Evolutionary conservation across 2,888 invertebrate genomes (phyloP).

Genomic region (Geotrupes spiniger): DNA sequence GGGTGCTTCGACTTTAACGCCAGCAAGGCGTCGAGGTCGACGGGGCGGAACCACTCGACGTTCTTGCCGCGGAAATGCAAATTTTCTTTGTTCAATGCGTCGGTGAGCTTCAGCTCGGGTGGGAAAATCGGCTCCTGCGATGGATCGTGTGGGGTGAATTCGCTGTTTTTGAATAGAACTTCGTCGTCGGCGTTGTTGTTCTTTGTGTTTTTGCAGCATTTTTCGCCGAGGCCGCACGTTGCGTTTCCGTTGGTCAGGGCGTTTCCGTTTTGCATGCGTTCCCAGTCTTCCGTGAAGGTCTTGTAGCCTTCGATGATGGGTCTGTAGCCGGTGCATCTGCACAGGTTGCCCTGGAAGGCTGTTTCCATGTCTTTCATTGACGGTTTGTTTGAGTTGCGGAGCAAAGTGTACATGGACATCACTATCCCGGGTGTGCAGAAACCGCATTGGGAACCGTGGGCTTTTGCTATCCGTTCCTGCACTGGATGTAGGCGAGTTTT

Average conservation of each 20-base stretch:
- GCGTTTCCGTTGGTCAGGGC: conserved; percentile 17
- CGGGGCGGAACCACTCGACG: conserved; percentile 74
- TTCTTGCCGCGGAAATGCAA: conserved; percentile 62
- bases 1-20: conserved; percentile 64
- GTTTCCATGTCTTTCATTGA: conserved; percentile 73
- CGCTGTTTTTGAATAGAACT: conserved; percentile 58
- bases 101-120: conserved; percentile 73
- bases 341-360: conserved; percentile 80
- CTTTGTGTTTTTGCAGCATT: conserved; percentile 58
- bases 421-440: conserved; percentile 84
- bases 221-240: conserved; percentile 62
- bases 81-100: conserved; percentile 58
- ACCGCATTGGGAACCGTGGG: conserved; percentile 93
- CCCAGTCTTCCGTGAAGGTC: conserved; percentile 78
- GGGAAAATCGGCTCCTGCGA: conserved; percentile 92
- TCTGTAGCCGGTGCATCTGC: conserved; percentile 91
- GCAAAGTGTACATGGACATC: conserved; percentile 92
- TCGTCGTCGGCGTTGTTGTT: conserved; percentile 37
- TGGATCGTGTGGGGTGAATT: conserved; percentile 72
- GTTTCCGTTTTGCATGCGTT: conserved; percentile 40
- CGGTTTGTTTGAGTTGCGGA: conserved; percentile 71
- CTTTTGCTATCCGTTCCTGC: conserved; percentile 82
- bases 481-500: conserved; percentile 77
- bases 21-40: conserved; percentile 63
- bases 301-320: conserved; percentile 89